Conservation (phyloP, 2,113 vertebrate genomes). For the Forbesichthys papilliferus region DNA sequence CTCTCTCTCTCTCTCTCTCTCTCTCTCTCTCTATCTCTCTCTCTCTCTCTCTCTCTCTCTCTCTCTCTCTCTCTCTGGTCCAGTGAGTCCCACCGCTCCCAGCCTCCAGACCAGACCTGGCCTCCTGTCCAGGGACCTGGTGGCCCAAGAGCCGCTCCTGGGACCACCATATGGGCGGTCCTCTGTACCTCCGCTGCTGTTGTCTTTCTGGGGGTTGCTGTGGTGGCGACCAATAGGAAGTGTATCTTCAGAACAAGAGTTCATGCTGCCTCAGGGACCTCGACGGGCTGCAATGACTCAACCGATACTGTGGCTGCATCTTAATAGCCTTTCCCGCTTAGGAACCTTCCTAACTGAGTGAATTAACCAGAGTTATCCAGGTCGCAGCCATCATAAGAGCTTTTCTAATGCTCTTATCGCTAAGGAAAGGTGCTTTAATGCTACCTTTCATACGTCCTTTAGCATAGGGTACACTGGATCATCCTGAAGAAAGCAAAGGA, state of each 20-base stretch:
- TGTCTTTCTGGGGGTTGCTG: conserved; percentile 36
- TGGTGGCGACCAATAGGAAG: conserved; percentile 39
- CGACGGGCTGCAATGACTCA: not conserved
- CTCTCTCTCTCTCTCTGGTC: not conserved
- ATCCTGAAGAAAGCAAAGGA: no score
- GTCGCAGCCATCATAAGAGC: no score
- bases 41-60: no score
- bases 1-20: no score
- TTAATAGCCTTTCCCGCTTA: no score
- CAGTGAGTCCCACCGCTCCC: conserved; percentile 26
- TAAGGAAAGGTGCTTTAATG: no score
- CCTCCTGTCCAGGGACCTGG: not conserved
- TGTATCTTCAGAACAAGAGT: conserved; percentile 42
- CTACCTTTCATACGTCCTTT: no score
- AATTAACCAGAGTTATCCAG: no score
- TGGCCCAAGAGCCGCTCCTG: not conserved
- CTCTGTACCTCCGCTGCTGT: conserved; percentile 35
- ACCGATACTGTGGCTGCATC: not conserved
- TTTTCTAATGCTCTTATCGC: no score
- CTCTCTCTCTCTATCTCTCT: no score
- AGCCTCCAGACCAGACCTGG: conserved; percentile 2
- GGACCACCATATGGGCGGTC: not conserved
- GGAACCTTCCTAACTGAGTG: no score
- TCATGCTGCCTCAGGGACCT: conserved; percentile 22
- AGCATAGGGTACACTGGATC: no score